Evolutionary conservation across 2,797 vertebrate species (phyloP).

Genomic region (Gila robusta): DNA sequence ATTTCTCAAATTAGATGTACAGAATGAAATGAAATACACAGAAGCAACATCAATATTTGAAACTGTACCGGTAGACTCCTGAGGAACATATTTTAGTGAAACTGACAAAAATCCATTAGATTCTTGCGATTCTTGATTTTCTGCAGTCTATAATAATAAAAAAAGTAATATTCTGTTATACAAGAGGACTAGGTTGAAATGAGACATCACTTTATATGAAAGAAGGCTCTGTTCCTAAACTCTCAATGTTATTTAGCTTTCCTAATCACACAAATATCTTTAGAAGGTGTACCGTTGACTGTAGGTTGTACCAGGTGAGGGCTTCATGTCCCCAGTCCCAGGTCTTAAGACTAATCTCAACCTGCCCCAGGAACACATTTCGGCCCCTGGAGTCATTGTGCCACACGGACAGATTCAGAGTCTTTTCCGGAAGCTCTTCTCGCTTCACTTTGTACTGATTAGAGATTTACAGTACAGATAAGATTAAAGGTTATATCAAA

Average conservation of each 20-base stretch:
- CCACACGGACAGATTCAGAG: constrained; percentile 69
- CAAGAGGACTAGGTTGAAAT: neutral
- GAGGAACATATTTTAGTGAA: constrained; percentile 65
- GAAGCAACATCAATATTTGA: neutral
- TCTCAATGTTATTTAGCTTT: neutral
- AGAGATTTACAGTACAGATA: neutral
- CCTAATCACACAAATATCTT: neutral
- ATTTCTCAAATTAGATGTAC: neutral
- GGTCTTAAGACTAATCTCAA: constrained; percentile 62
- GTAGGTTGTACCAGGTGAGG: constrained; percentile 67
- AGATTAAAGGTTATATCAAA: neutral
- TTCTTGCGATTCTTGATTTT: constrained; percentile 56
- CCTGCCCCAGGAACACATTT: constrained; percentile 70
- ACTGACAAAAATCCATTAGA: constrained; percentile 55
- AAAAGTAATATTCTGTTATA: neutral
- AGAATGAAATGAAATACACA: neutral
- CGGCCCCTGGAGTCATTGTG: constrained; percentile 69
- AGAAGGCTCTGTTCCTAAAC: neutral
- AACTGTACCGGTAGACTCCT: constrained; percentile 56
- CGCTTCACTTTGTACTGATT: constrained; percentile 68
- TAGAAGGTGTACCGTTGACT: constrained; percentile 59
- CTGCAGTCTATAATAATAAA: constrained; percentile 36
- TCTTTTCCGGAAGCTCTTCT: constrained; percentile 60
- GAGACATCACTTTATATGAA: neutral
- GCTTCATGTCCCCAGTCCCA: constrained; percentile 68